Conservation (phyloP, 2,113 vertebrate genomes). For the Passer domesticus region DNA sequence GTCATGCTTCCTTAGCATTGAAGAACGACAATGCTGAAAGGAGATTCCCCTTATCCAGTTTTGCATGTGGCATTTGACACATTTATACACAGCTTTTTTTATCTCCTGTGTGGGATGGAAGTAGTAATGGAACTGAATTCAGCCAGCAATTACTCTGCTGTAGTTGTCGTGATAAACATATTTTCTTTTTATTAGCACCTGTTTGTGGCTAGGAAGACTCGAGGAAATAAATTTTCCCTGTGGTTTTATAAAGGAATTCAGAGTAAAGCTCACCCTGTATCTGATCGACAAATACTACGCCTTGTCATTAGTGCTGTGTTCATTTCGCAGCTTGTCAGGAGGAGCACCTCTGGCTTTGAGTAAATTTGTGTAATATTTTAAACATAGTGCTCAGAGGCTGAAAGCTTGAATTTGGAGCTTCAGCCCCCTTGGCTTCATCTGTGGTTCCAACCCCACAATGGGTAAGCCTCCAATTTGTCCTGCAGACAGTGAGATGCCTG, state of each 20-base stretch:
- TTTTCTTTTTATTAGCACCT: background rate
- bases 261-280: background rate
- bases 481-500: accelerated
- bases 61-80: background rate
- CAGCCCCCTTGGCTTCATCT: background rate
- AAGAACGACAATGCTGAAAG: background rate
- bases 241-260: background rate
- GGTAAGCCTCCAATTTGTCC: background rate
- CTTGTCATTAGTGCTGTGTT: background rate
- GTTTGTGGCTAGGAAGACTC: background rate
- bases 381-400: background rate
- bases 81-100: background rate
- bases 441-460: background rate
- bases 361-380: background rate
- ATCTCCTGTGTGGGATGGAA: background rate
- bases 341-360: background rate
- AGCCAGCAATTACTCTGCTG: background rate
- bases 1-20: background rate
- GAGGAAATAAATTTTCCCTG: background rate
- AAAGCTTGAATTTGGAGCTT: background rate
- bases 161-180: background rate
- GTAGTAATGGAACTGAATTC: background rate
- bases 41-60: background rate
- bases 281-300: background rate
- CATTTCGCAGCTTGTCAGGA: background rate